phyloP scores from a whole-genome alignment of 2,888 invertebrate genomes.

The Spisula subtruncata region DNA sequence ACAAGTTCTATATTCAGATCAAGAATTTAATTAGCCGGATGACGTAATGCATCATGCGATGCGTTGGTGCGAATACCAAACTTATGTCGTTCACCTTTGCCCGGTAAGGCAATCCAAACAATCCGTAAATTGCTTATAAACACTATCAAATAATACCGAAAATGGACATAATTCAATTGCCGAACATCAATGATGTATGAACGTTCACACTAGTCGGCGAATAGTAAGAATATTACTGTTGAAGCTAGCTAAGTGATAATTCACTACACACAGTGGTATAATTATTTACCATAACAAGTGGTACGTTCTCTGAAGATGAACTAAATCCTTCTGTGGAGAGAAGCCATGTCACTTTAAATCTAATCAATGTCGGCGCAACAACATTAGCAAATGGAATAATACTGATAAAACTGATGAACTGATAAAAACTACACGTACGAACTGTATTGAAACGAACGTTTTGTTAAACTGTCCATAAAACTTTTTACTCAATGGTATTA shows the following conservation, averaged over 20 bases:
- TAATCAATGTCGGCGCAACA: background rate
- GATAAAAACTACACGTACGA: background rate
- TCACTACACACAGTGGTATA: background rate
- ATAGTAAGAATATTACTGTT: background rate
- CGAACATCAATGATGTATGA: background rate
- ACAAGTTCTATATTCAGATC: no score
- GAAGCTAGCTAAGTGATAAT: background rate
- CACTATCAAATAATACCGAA: no score
- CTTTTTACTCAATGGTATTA: background rate
- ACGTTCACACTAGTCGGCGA: no score
- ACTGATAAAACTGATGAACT: no score
- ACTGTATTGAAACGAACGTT: background rate
- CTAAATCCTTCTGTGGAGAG: background rate
- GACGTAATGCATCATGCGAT: no score
- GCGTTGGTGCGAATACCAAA: no score
- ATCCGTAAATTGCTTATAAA: no score
- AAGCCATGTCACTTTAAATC: background rate
- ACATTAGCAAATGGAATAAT: slow-evolving; percentile 12
- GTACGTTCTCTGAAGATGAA: background rate
- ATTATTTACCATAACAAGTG: background rate
- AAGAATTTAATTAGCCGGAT: no score
- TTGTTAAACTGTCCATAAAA: background rate
- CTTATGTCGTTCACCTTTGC: no score
- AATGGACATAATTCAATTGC: background rate
- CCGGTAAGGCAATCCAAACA: no score